Conservation (phyloP, 2,888 invertebrate species). For the Therioaphis trifolii region DNA sequence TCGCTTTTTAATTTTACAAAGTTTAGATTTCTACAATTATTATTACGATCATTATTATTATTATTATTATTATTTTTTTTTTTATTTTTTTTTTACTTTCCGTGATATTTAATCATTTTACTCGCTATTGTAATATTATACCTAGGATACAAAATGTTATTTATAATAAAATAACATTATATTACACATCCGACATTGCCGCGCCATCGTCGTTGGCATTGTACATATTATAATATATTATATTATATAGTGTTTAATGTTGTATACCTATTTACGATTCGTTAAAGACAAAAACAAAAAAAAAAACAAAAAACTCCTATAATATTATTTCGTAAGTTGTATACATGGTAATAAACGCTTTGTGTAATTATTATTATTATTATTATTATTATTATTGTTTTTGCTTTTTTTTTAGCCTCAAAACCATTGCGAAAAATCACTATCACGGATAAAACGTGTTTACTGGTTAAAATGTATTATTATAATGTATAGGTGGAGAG, state of each 20-base stretch:
- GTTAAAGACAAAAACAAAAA: not conserved
- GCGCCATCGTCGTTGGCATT: not conserved
- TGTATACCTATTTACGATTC: not conserved
- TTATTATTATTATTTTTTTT: too few species aligned
- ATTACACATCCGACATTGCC: not conserved
- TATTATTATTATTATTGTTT: not conserved
- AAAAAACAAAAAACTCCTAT: constrained; percentile 26
- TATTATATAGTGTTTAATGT: not conserved
- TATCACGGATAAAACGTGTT: not conserved
- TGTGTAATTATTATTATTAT: not conserved
- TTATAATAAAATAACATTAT: too few species aligned
- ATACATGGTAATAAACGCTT: constrained; percentile 26
- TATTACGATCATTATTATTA: too few species aligned
- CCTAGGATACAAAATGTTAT: too few species aligned
- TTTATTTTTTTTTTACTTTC: too few species aligned
- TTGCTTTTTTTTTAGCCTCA: not conserved
- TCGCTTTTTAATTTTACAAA: too few species aligned
- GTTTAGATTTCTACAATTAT: too few species aligned
- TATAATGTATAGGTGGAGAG: too few species aligned
- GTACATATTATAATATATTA: not conserved
- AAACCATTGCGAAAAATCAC: not conserved
- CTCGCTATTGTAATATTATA: too few species aligned
- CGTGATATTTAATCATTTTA: too few species aligned
- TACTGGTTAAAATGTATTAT: too few species aligned
- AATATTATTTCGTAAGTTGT: constrained; percentile 48